Evolutionary conservation across 2,113 vertebrate species (phyloP), one percentile per base, ranked within the genome.

Genomic region (Tichodroma muraria): DNA sequence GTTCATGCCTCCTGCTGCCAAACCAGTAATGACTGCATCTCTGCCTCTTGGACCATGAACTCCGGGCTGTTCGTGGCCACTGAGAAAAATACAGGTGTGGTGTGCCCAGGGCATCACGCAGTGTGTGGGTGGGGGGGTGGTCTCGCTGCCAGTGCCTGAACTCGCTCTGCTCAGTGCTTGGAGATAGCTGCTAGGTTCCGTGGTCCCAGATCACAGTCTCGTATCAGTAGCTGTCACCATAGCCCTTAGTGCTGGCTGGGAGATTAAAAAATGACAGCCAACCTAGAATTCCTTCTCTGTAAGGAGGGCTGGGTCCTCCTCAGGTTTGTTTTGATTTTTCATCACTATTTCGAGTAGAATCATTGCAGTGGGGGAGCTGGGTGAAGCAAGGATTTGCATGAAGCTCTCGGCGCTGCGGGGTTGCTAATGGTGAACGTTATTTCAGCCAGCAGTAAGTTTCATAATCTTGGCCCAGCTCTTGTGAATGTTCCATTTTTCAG

Each of bases 381-480:
- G 91, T 0, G 4, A 90, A 79, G 93, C 33, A 83, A 94, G 68
- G 89, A 75, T 95, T 97, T 97, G 91, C 91, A 91, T 96, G 90
- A 90, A 93, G 76, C 88, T 94, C 53, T 94, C 17, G 1, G 61
- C 90, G 92, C 88, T 88, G 93, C 22, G 16, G 94, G 90, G 92
- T 93, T 95, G 92, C 84, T 96, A 94, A 97, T 90, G 90, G 82
- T 20, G 19, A 93, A 80, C 9, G 1, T 80, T 93, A 90, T 95
- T 96, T 91, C 85, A 93, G 63, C 72, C 19, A 42, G 64, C 77
- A 86, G 56, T 85, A 95, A 96, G 93, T 95, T 95, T 94, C 92
- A 84, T 93, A 93, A 95, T 93, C 93, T 95, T 95, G 82, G 95
- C 91, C 93, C 93, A 45, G 89, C 85, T 95, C 83, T 79, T 90